These are phyloP conservation scores for Diacarnus erythraeanus DNA, from an alignment of 37 sponge, comb jelly and placozoan genomes.

Conservation along the genomic window DNA sequence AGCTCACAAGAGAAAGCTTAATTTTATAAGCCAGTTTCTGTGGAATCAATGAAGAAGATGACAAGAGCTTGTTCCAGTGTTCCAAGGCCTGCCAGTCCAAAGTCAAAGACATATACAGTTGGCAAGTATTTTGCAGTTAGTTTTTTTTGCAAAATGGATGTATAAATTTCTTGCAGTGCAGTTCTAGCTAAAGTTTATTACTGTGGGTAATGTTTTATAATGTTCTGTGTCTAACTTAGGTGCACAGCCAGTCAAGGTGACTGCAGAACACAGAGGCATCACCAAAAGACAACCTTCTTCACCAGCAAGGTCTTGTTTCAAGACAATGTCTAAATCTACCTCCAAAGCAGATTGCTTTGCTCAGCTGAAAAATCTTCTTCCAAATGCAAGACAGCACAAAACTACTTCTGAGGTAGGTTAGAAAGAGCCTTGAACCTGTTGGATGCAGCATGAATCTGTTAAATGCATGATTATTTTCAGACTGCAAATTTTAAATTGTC, in stretches of 20 bases:
- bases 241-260: constrained; percentile 2
- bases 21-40: too few species aligned
- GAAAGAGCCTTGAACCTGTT: too few species aligned
- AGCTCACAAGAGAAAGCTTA: too few species aligned
- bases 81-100: constrained; percentile 18
- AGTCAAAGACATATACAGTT: not conserved
- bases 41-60: constrained; percentile 30
- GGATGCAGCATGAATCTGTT: not conserved
- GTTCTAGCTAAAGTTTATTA: not conserved
- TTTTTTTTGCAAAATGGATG: not conserved
- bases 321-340: constrained; percentile 14
- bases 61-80: constrained; percentile 31
- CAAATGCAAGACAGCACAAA: constrained; percentile 30
- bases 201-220: not conserved
- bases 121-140: constrained; percentile 9
- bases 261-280: constrained; percentile 19
- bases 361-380: constrained; percentile 49
- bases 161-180: too few species aligned
- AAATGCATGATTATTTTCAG: not conserved
- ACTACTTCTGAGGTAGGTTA: constrained; percentile 31
- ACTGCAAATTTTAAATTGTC: not conserved
- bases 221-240: not conserved
- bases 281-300: constrained; percentile 33
- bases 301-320: constrained; percentile 34
- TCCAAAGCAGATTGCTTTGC: constrained; percentile 34